Evolutionary conservation across 2,113 vertebrate genomes (phyloP), one percentile per base, ranked within the genome.

Genomic region (Megaceryle maxima): DNA sequence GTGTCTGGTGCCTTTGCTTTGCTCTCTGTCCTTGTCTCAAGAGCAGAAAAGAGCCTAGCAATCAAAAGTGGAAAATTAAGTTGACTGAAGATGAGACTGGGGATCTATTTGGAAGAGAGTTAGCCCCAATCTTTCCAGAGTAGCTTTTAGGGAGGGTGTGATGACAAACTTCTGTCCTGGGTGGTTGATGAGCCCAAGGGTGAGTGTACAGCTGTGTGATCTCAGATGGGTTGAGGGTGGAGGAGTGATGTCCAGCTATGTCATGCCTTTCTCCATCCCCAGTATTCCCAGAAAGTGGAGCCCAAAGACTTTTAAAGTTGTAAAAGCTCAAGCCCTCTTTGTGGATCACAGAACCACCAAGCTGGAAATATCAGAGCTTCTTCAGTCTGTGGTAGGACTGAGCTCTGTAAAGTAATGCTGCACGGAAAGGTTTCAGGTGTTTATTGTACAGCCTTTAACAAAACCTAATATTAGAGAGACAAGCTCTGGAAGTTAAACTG

Each of bases 401-500:
- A 84, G 51, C 51, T n/a, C 60, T 78, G 43, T 5, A 28, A 51
- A 12, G 48, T 22, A 51, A 16, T 6, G 39, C 64, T 75, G 57
- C 83, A n/a, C 19, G 50, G 62, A 44, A 59, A n/a, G 21, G 26
- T 28, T 87, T 43, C 76, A 51, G 77, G 76, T 35, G 11, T 0
- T 0, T 2, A 8, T 87, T 72, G 68, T 57, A 73, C 57, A 70
- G 48, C 73, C 56, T 81, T 91, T 83, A 43, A 56, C 19, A 77
- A 90, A 90, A 72, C 8, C 13, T 64, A 1, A 4, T 31, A n/a
- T 46, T 8, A 86, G 81, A 78, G 37, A 83, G 35, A 79, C 44
- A 73, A 93, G 51, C 48, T 66, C 44, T 78, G 84, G 43, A 80
- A 83, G 46, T 92, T 90, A 82, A 88, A 76, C 14, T 69, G 33